These are phyloP conservation scores for Onychomys arenicola DNA, from an alignment of 2,797 vertebrate genomes.

Conservation along the genomic window DNA sequence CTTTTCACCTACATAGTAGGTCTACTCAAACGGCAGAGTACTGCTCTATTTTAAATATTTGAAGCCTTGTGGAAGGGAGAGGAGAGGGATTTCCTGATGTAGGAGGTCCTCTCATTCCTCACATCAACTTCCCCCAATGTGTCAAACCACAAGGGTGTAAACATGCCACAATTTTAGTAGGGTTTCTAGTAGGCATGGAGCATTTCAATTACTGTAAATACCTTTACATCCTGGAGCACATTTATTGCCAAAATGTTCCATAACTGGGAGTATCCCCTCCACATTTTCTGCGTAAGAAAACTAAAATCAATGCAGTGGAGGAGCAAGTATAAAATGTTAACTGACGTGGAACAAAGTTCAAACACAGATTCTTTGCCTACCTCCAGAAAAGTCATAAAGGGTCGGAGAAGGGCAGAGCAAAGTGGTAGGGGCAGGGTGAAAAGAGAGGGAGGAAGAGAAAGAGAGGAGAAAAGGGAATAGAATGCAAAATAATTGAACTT, in stretches of 20 bases:
- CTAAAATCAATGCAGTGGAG: neutral
- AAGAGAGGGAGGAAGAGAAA: too few relatives aligned
- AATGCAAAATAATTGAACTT: neutral
- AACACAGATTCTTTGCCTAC: neutral
- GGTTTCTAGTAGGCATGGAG: neutral
- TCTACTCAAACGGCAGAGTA: neutral
- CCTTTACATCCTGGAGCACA: neutral
- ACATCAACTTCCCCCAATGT: neutral
- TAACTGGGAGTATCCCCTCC: neutral
- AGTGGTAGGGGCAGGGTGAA: too few relatives aligned
- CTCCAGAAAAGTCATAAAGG: neutral
- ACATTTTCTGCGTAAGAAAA: slow-evolving; percentile 18
- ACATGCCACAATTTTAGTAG: neutral
- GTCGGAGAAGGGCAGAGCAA: neutral
- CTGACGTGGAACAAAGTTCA: neutral
- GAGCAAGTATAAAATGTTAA: neutral
- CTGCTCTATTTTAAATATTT: neutral
- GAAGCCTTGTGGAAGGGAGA: neutral
- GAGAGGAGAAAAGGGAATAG: neutral
- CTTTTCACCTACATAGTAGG: slow-evolving; percentile 48
- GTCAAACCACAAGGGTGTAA: neutral
- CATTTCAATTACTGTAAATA: neutral
- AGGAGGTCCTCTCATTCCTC: neutral
- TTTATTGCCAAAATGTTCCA: neutral
- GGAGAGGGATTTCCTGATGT: neutral